Evolutionary conservation across 2,888 invertebrate genomes (phyloP).

Genomic region (Melanophora roralis): DNA sequence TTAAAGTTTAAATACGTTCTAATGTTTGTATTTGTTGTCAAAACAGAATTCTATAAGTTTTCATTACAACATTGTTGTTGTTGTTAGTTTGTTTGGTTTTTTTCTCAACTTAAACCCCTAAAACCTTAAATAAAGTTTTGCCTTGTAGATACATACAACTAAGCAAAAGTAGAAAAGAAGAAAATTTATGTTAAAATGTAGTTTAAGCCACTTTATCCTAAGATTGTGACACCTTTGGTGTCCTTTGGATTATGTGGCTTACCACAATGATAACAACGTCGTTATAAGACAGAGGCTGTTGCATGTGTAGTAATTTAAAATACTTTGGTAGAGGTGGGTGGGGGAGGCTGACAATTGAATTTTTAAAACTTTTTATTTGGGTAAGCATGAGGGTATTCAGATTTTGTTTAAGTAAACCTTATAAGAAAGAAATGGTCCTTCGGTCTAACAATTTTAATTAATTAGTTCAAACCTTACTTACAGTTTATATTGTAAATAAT

Average conservation of each 20-base stretch:
- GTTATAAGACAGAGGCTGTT: slow-evolving; percentile 36
- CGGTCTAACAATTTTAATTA: no score
- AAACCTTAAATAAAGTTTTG: slow-evolving; percentile 39
- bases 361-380: no score
- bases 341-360: no score
- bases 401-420: no score
- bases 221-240: slow-evolving; percentile 51
- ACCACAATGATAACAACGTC: slow-evolving; percentile 17
- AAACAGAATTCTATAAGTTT: slow-evolving; percentile 25
- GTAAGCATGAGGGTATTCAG: no score
- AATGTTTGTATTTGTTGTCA: slow-evolving; percentile 45
- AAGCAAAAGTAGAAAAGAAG: slow-evolving; percentile 2
- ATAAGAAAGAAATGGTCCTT: no score
- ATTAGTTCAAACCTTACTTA: no score
- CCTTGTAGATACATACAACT: slow-evolving; percentile 16
- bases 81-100: no score
- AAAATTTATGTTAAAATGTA: not conserved
- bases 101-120: slow-evolving; percentile 1
- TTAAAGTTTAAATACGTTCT: slow-evolving; percentile 47
- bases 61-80: slow-evolving; percentile 17
- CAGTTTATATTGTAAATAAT: no score
- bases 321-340: not conserved
- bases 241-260: slow-evolving; percentile 42
- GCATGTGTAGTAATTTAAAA: slow-evolving; percentile 21
- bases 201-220: slow-evolving; percentile 42